Evolutionary conservation across 2,113 vertebrate genomes (phyloP), one percentile per base, ranked within the genome.

Genomic region (Sinosuthora webbiana): DNA sequence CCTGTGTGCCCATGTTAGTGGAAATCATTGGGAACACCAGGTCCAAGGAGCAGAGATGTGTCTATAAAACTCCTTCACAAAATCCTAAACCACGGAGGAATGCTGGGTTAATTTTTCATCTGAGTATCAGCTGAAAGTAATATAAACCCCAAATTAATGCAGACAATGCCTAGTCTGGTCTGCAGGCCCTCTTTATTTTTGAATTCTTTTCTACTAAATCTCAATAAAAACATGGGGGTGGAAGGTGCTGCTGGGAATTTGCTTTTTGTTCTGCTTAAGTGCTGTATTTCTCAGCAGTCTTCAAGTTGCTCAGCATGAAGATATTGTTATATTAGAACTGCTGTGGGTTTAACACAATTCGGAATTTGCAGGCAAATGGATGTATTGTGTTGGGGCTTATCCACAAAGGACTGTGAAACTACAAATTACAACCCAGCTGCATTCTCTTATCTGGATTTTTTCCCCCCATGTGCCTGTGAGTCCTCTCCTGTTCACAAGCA

Each of bases 291-390:
- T 96, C 96, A 96, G 97, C 94, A 96, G 95, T 96, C 92, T 95
- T 92, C 94, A 96, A 95, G 96, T 95, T 97, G 95, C 97, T 97
- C 97, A 97, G 95, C 95, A 24, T 97, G 97, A 96, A 94, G 95
- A 96, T 96, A 97, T 97, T 97, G 97, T 97, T 97, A 94, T 82
- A 91, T 82, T 90, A 80, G 97, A 96, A 91, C 94, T 94, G 85
- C 97, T 5, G 92, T 95, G 92, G 95, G 96, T 94, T 97, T 97
- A 96, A 97, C 95, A 97, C 95, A 96, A 97, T 97, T 97, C 76
- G 53, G 94, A 97, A 97, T 97, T 97, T 97, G 96, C 95, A 97
- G 97, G 97, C 92, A 97, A 97, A 97, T 97, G 96, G 97, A 97
- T 95, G 92, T 96, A 97, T 97, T 97, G 95, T 97, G 96, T 91